phyloP scores from a whole-genome alignment of 2,888 invertebrate species.

The Biston stratarius region DNA sequence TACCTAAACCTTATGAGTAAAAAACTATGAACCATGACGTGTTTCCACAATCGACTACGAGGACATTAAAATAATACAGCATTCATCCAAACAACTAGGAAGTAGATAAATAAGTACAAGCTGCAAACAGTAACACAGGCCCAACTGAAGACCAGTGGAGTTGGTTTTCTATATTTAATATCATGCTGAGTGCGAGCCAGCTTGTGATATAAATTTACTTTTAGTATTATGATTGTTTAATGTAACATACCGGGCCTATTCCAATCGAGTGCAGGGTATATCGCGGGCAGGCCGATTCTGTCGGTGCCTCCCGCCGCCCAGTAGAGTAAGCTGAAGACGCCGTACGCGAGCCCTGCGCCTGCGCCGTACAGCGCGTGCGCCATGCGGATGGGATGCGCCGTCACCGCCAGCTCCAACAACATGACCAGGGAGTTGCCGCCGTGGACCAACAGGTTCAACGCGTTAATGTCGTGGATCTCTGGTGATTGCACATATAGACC shows the following conservation, averaged over 20 bases:
- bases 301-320: conserved; percentile 81
- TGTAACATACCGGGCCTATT: conserved; percentile 81
- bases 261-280: conserved; percentile 93
- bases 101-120: neutral
- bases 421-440: conserved; percentile 91
- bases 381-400: conserved; percentile 90
- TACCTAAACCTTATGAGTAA: too few relatives aligned
- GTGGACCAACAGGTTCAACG: conserved; percentile 91
- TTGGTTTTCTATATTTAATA: too few relatives aligned
- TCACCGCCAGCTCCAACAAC: conserved; percentile 90
- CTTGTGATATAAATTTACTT: too few relatives aligned
- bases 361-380: conserved; percentile 88
- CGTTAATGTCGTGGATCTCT: conserved; percentile 87
- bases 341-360: conserved; percentile 85
- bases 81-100: neutral
- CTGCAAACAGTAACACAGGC: too few relatives aligned
- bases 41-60: too few relatives aligned
- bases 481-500: neutral
- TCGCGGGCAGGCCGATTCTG: conserved; percentile 86
- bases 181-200: too few relatives aligned
- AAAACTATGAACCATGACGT: too few relatives aligned
- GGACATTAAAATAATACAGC: neutral
- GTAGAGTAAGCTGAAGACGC: conserved; percentile 81
- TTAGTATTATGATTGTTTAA: neutral
- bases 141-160: too few relatives aligned